Percentiles rank a stretch among this genome's conserved stretches.
Evolutionary conservation across 2,797 vertebrate species (phyloP).

Genomic region (Mus spretus): DNA sequence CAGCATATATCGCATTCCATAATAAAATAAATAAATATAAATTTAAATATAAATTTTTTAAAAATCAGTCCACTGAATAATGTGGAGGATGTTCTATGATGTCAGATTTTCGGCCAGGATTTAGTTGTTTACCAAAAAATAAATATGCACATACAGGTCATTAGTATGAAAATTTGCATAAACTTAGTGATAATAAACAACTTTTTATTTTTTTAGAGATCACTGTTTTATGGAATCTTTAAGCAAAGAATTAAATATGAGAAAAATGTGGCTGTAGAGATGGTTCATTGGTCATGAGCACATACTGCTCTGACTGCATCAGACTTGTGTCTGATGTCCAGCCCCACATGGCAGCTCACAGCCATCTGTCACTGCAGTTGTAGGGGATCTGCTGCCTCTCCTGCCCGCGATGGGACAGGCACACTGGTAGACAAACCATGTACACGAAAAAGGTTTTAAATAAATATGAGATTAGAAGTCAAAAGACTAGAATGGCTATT

Average conservation of each 20-base stretch:
- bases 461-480: neutral
- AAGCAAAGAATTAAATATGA: constrained; percentile 4
- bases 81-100: neutral
- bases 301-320: too few relatives aligned
- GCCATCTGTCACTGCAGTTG: neutral
- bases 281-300: neutral
- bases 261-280: constrained; percentile 28
- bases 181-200: neutral
- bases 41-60: neutral
- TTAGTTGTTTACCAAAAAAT: neutral
- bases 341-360: neutral
- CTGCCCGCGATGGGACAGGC: neutral
- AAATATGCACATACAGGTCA: neutral
- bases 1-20: neutral
- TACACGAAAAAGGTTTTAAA: neutral
- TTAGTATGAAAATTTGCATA: neutral
- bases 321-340: neutral
- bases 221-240: constrained; percentile 32
- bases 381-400: neutral
- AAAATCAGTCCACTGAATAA: neutral
- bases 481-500: neutral
- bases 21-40: neutral
- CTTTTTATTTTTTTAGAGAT: constrained; percentile 44
- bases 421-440: neutral
- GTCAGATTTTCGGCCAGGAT: neutral